Base-by-base conservation (phyloP, 1,140 invertebrate genomes). In the Dufourea novaeangliae region DNA sequence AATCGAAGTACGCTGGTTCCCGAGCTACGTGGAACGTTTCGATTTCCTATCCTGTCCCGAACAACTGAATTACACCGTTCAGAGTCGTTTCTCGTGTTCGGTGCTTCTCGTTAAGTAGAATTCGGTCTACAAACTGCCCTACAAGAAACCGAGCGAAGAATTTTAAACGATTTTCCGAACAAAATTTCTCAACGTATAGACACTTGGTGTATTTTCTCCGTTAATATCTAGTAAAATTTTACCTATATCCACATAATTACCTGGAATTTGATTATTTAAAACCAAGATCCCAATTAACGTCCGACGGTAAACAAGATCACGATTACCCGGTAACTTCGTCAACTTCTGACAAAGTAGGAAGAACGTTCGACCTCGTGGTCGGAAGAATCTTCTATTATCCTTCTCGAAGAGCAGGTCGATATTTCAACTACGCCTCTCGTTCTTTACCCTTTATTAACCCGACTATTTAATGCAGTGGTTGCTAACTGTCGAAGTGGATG, bases 341-440 rank as follows among this genome's bases (percentile, higher is more conserved):
- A n/a, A n/a, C n/a, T n/a, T n/a, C n/a, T n/a, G n/a, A n/a, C n/a
- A n/a, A n/a, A n/a, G n/a, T n/a, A n/a, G n/a, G 44, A 39, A 39
- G 50, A 70, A 64, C 50, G 80, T 54, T 54, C 57, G 27, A 70
- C 57, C 39, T 64, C 29, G 32, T 69, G 34, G 39, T 32, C 46
- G 27, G 11, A 14, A 54, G 37, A 56, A 81, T 62, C 54, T n/a
- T n/a, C 46, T 52, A 44, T 71, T 78, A 22, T 32, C 37, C 41
- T 39, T 1, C n/a, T 56, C 22, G 22, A 22, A 27, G 27, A 34
- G 14, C 14, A 20, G 27, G 11, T 4, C 54, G 20, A 32, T 25
- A 14, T 25, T 37, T 52, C 32, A 63, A 79, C 63, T 61, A 11
- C 66, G 5, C 11, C n/a, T 46, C 7, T 7, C 17, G 17, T 7